phyloP scores from a whole-genome alignment of 2,113 vertebrate species.

The Dromiciops gliroides region DNA sequence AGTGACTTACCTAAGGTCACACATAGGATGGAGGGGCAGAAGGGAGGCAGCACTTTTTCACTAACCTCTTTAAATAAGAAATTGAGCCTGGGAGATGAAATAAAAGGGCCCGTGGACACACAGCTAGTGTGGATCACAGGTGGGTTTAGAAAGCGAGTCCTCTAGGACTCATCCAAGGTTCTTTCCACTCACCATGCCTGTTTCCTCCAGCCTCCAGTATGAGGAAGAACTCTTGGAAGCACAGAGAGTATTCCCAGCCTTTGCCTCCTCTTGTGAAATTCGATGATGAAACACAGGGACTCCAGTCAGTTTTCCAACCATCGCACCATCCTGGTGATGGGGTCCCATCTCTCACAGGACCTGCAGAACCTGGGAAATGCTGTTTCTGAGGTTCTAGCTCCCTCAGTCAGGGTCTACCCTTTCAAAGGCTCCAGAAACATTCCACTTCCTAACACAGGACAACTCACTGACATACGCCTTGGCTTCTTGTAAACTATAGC shows the following conservation, averaged over 20 bases:
- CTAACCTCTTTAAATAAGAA: neutral
- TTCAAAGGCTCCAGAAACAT: neutral
- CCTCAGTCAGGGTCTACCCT: neutral
- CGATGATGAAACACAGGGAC: neutral
- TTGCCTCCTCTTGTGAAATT: neutral
- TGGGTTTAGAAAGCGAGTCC: neutral
- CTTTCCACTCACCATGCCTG: neutral
- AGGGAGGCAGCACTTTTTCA: neutral
- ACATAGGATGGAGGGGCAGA: neutral
- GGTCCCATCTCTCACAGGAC: neutral
- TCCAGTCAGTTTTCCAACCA: neutral
- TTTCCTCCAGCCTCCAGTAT: neutral
- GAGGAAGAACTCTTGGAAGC: neutral
- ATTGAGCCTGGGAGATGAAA: neutral
- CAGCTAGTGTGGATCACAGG: neutral
- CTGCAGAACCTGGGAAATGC: neutral
- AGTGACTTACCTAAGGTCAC: neutral
- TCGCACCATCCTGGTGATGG: neutral
- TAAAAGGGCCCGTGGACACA: neutral
- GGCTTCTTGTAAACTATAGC: neutral
- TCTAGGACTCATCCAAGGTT: too few species aligned
- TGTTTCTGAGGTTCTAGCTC: neutral
- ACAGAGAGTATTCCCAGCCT: neutral
- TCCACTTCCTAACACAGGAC: neutral
- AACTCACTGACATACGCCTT: neutral